Conservation (phyloP, 1,140 invertebrate species). For the Hycleus phaleratus region DNA sequence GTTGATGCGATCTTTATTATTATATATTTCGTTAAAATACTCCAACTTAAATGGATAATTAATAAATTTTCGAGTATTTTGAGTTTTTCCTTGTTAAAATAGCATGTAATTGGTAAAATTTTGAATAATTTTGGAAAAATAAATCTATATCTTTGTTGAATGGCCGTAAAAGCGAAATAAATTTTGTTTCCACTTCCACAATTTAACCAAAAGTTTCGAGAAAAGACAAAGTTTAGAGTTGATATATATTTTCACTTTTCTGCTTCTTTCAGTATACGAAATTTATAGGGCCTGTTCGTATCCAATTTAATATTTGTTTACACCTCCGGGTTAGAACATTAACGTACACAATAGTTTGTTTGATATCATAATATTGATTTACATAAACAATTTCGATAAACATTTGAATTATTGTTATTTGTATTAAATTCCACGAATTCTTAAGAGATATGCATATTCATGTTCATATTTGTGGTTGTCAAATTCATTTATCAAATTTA, state of each 20-base stretch:
- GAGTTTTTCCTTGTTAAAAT: too few relatives aligned
- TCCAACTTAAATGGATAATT: slow-evolving; percentile 6
- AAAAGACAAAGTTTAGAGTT: slow-evolving; percentile 7
- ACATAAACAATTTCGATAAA: too few relatives aligned
- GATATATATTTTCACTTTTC: slow-evolving; percentile 10
- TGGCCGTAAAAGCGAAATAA: slow-evolving; percentile 6
- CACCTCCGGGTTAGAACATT: slow-evolving; percentile 8
- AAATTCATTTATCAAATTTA: too few relatives aligned
- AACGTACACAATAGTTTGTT: background rate
- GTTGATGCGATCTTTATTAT: slow-evolving; percentile 4
- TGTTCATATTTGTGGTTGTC: too few relatives aligned
- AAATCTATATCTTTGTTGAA: background rate
- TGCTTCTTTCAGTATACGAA: background rate
- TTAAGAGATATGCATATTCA: too few relatives aligned
- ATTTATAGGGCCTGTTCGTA: slow-evolving; percentile 5
- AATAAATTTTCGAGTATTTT: slow-evolving; percentile 1
- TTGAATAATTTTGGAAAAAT: too few relatives aligned
- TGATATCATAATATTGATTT: too few relatives aligned
- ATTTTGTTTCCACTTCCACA: slow-evolving; percentile 7
- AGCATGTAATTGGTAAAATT: too few relatives aligned
- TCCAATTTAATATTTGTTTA: slow-evolving; percentile 13
- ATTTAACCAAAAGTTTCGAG: slow-evolving; percentile 5
- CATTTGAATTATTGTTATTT: too few relatives aligned
- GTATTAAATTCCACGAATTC: too few relatives aligned
- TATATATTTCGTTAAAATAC: slow-evolving; percentile 3